Evolutionary conservation across 64 coral and sea anemone genomes (phyloP), one percentile per base, ranked within the genome.

Genomic region (Stichodactyla mertensii): DNA sequence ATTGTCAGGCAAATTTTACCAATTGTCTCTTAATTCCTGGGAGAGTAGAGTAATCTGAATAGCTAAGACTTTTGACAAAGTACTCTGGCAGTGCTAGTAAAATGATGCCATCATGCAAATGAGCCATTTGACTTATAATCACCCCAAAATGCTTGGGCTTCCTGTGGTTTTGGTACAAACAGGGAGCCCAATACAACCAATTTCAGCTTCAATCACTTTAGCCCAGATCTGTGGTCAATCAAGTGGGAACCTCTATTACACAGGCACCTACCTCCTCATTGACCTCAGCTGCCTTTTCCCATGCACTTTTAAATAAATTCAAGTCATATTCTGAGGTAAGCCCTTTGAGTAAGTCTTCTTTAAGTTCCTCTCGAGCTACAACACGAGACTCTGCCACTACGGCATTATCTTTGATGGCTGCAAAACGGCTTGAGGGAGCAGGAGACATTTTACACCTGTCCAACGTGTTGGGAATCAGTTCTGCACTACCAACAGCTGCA

Each of bases 241-340:
- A 45, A 45, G 36, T 45, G 36, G 36, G 36, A 4, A 45, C 36
- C 36, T 45, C 36, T 45, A 45, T 45, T 45, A 45, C 36, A 13
- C 20, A 85, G n/a, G n/a, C 16, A 55, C 10, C 55, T 61, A 98
- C 96, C 85, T 95, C 96, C 77, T 95, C 90, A 85, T 98, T 98
- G 13, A 92, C 96, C 71, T 92, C 77, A 77, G 88, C 53, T 24
- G 96, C 93, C 79, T 95, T 98, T 28, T 78, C 57, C 92, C 90
- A 95, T 61, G 96, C 96, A 52, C 86, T 89, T 87, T 95, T 98
- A 70, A 98, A 98, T 85, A 98, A 58, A 53, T 92, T 90, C 16
- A 95, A 92, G 22, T 98, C 96, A 88, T 78, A 83, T 16, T 95
- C 96, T 52, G 92, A 86, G 24, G 93, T 85, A 51, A 98, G 61